These are phyloP conservation scores for Caenorhabditis virilis DNA, from an alignment of 2,888 invertebrate genomes.

Conservation along the genomic window DNA sequence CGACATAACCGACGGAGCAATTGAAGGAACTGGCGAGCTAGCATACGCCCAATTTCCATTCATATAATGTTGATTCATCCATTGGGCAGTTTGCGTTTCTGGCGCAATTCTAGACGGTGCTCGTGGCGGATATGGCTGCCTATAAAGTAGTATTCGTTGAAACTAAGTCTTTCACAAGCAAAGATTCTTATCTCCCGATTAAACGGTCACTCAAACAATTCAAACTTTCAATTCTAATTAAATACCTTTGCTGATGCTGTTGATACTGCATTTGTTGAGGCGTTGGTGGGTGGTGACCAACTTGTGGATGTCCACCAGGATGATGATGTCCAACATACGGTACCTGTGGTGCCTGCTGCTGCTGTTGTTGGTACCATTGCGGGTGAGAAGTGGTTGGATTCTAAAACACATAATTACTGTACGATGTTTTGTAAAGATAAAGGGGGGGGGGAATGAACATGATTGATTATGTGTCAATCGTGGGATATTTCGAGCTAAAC, in stretches of 20 bases:
- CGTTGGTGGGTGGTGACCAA: neutral
- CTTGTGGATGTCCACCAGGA: neutral
- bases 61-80: conserved; percentile 29
- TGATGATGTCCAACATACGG: conserved; percentile 5
- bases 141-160: conserved; percentile 8
- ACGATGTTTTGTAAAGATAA: neutral
- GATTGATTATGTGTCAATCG: neutral
- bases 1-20: conserved; percentile 30
- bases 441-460: neutral
- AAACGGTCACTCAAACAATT: neutral
- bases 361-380: conserved; percentile 17
- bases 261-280: conserved; percentile 1
- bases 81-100: conserved; percentile 23
- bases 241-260: conserved; percentile 17
- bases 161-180: neutral
- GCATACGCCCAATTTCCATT: conserved; percentile 19
- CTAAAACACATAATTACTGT: conserved; percentile 5
- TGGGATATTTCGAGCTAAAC: neutral
- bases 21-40: conserved; percentile 22
- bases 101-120: conserved; percentile 18
- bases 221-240: too few relatives aligned
- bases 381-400: conserved; percentile 31
- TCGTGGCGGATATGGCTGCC: conserved; percentile 9
- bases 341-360: conserved; percentile 9
- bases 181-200: conserved; percentile 8